Percentiles rank a stretch among this genome's conserved stretches.
phyloP scores from a whole-genome alignment of 2,113 vertebrate species.

The Leptodactylus fuscus region DNA sequence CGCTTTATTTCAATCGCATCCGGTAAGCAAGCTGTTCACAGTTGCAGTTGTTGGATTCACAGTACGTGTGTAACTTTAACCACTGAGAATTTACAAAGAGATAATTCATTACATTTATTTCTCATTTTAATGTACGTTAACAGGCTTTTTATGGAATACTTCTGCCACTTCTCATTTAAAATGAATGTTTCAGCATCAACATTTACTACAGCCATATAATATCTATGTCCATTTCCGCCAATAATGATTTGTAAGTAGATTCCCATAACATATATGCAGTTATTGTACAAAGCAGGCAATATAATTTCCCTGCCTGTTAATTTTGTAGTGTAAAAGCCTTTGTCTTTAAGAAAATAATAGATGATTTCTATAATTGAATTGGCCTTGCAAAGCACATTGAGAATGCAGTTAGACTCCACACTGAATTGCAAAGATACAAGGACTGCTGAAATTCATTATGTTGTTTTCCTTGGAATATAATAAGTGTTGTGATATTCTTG shows the following conservation, averaged over 20 bases:
- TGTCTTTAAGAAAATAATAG: conserved; percentile 23
- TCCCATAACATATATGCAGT: not conserved
- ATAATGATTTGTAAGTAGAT: not conserved
- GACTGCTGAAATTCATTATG: conserved; percentile 14
- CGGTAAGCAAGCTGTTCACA: too few relatives aligned
- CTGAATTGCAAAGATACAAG: conserved; percentile 12
- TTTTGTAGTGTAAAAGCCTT: not conserved
- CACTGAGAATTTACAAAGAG: too few relatives aligned
- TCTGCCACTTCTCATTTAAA: too few relatives aligned
- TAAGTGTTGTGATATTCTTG: conserved; percentile 52
- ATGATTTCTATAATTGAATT: conserved; percentile 9
- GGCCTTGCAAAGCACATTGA: not conserved
- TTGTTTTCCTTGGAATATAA: conserved; percentile 33
- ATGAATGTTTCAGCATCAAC: not conserved
- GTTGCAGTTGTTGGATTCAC: too few relatives aligned
- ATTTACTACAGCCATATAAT: not conserved
- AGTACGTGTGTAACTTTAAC: too few relatives aligned
- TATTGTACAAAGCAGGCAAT: not conserved
- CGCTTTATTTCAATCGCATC: too few relatives aligned
- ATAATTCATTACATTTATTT: too few relatives aligned
- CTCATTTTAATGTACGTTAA: too few relatives aligned
- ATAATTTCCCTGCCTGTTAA: not conserved
- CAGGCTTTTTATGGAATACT: too few relatives aligned
- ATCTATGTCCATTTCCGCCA: not conserved
- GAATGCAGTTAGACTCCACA: not conserved